A percentile compares a stretch with the other conserved stretches of the same genome.
These are phyloP conservation scores for Lophochroa leadbeateri DNA, from an alignment of 2,113 vertebrate genomes.

Conservation along the genomic window DNA sequence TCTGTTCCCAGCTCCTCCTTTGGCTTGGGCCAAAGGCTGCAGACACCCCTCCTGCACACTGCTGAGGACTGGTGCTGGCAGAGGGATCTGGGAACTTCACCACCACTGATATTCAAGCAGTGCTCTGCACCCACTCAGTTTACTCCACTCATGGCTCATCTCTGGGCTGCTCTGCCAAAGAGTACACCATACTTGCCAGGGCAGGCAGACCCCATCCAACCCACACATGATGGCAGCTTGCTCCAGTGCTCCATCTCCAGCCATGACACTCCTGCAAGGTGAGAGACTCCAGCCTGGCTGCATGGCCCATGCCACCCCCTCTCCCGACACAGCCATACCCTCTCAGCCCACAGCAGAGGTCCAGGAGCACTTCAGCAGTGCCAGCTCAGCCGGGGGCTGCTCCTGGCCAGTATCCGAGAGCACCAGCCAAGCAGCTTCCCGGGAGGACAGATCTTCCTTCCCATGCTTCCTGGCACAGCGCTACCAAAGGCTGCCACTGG, in stretches of 20 bases:
- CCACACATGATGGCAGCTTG: not conserved
- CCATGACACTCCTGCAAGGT: not conserved
- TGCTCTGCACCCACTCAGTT: not conserved
- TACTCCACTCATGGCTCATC: conserved; percentile 12
- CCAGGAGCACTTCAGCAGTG: not conserved
- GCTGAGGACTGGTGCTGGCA: not conserved
- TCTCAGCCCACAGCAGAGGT: not conserved
- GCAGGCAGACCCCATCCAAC: not conserved
- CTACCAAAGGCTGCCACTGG: not conserved
- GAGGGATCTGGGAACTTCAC: not conserved
- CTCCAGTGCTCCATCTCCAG: rapidly evolving
- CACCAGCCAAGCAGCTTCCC: not conserved
- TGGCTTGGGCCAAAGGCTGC: not conserved
- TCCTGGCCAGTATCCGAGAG: not conserved
- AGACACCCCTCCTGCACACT: not conserved
- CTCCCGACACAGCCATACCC: not conserved
- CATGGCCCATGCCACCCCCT: not conserved
- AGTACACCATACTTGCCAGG: not conserved
- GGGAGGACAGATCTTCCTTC: not conserved
- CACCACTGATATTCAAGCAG: not conserved
- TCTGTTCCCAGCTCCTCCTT: not conserved
- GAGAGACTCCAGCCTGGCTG: not conserved
- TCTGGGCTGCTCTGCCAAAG: not conserved
- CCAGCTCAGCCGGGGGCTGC: not conserved
- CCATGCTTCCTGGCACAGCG: conserved; percentile 11